A percentile compares a stretch with the other conserved stretches of the same genome.
Conservation (phyloP, 2,888 invertebrate species). For the Platycheirus albimanus region DNA sequence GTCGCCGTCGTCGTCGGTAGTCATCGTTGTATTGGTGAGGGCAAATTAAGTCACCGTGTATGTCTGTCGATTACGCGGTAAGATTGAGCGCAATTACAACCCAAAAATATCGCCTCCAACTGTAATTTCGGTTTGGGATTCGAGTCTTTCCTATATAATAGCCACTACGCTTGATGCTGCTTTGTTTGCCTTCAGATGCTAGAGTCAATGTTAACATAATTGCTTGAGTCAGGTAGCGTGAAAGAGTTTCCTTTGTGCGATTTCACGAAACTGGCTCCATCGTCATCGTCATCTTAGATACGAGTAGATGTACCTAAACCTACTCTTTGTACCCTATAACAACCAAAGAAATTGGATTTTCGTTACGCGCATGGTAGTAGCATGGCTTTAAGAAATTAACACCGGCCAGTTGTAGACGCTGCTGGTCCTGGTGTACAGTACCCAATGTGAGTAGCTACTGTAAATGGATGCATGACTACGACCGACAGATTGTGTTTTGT, state of each 20-base stretch:
- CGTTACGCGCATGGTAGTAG: slow-evolving; percentile 72
- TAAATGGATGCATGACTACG: slow-evolving; percentile 32
- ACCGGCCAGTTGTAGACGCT: slow-evolving; percentile 31
- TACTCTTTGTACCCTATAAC: slow-evolving; percentile 35
- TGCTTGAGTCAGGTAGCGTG: slow-evolving; percentile 65
- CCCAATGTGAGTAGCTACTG: slow-evolving; percentile 42
- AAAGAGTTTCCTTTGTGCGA: slow-evolving; percentile 71
- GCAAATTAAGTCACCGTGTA: slow-evolving; percentile 65
- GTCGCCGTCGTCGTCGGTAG: too few relatives aligned
- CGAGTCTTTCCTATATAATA: background rate
- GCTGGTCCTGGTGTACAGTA: too few relatives aligned
- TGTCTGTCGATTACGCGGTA: slow-evolving; percentile 55
- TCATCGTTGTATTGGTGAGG: slow-evolving; percentile 12
- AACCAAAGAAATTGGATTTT: slow-evolving; percentile 61
- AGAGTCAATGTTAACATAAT: slow-evolving; percentile 53
- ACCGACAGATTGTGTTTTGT: slow-evolving; percentile 61
- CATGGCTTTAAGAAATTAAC: slow-evolving; percentile 72
- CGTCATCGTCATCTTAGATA: slow-evolving; percentile 11
- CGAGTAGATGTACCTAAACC: slow-evolving; percentile 36
- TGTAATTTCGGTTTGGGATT: slow-evolving; percentile 52
- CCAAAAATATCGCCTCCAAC: slow-evolving; percentile 65
- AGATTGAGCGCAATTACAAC: slow-evolving; percentile 68
- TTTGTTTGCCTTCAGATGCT: slow-evolving; percentile 38
- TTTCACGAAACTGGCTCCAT: slow-evolving; percentile 56
- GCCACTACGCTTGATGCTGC: background rate